Base-by-base conservation (phyloP, 2,113 vertebrate species). In the Aix galericulata region DNA sequence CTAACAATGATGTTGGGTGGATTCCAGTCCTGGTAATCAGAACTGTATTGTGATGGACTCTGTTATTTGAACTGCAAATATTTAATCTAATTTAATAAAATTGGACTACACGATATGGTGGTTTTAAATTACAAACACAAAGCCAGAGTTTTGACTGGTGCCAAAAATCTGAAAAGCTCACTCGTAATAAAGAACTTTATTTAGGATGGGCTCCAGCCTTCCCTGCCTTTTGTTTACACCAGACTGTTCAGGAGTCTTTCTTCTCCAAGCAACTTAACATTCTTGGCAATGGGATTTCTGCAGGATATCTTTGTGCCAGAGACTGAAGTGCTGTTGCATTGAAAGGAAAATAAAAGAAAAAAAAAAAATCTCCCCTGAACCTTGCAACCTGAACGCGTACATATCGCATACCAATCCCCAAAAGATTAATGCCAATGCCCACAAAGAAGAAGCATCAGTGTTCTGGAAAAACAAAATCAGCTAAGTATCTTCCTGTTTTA, bases 151-250 rank as follows among this genome's bases (percentile, higher is more conserved):
- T 38, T 38, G n/a, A 44, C 59, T 66, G 44, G 81, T 96, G 92
- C 95, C 96, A 96, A 94, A 91, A 93, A 74, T 75, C 52, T 83
- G 72, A 95, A 88, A 90, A 94, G 94, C 91, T 96, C 89, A 72
- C 59, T 77, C 86, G 1, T 77, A 96, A 93, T 91, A 82, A 92
- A 93, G 89, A 93, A 93, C 96, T 93, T 96, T 87, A 93, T 89
- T 97, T 96, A 94, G 96, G 94, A 95, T 92, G 89, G 81, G 84
- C 90, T 96, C 95, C 96, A 96, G 78, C 83, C 74, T 91, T 87
- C 68, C 93, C 88, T 96, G 92, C 66, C 95, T 95, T 95, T 96
- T 97, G 94, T 95, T 95, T 95, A 97, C 73, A 94, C 38, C 94
- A 95, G 79, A 46, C 64, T 83, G 73, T 56, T 93, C 94, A 90